Base-by-base conservation (phyloP, 2,888 invertebrate genomes). In the Lasioglossum morio region DNA sequence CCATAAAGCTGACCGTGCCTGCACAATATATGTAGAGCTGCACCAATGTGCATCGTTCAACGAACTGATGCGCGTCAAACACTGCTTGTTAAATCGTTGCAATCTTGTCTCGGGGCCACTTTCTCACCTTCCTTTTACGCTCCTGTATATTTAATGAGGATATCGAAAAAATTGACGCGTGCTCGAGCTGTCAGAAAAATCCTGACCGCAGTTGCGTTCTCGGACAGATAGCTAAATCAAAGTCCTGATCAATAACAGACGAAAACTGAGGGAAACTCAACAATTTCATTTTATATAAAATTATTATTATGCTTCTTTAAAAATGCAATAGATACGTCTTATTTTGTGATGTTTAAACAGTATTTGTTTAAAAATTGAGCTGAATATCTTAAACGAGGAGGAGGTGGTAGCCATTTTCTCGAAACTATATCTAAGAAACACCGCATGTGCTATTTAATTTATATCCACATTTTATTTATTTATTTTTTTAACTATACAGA, bases 1-100 rank as follows among this genome's bases (percentile, higher is more conserved):
- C 87, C 79, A 79, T 81, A 88, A 88, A 87, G 87, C 87, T 79
- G 84, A 83, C 76, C 80, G 73, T 66, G 70, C 72, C 82, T 77
- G 63, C 72, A 53, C 60, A 53, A 53, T 53, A 53, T 53, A 53
- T 1, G 8, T 23, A 2, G 23, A 53, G 53, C 53, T 53, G 53
- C 72, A 19, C 27, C 77, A 40, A 34, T 5, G 57, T 46, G 27
- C 53, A 14, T 57, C 78, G 74, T 82, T 34, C 70, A 43, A 60
- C 46, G 75, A 48, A 63, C 53, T 72, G 60, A 82, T 78, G 74
- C 43, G 53, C 57, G 57, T 74, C 69, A 73, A 74, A 23, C 37
- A 14, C 48, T 34, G 73, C 79, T 73, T 66, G 73, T 73, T 79
- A 79, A 78, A 78, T 78, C 77, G 72, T 79, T 74, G n/a, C 66